Percentiles rank a stretch among this genome's conserved stretches.
phyloP scores from a whole-genome alignment of 1,140 invertebrate species.

The Neoseiulus cucumeris region DNA sequence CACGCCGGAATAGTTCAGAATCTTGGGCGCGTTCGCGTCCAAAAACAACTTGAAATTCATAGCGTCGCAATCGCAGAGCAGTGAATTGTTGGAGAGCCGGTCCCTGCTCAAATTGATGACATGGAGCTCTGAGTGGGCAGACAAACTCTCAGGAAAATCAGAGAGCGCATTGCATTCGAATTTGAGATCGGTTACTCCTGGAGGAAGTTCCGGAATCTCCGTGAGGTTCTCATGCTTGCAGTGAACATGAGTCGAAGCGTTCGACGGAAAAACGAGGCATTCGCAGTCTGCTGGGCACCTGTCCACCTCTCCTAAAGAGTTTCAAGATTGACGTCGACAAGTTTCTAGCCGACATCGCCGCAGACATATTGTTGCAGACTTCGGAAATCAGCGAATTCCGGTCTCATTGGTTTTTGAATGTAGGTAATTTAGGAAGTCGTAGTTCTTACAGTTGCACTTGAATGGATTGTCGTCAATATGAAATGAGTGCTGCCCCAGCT shows the following conservation, averaged over 20 bases:
- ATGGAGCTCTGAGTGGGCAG: no score
- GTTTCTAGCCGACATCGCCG: not conserved
- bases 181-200: no score
- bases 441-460: not conserved
- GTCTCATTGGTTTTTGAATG: not conserved
- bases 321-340: no score
- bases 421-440: not conserved
- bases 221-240: no score
- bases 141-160: no score
- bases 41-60: slow-evolving; percentile 27
- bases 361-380: not conserved
- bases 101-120: no score
- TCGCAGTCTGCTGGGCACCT: no score
- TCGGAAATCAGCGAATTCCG: not conserved
- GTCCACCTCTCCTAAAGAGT: no score
- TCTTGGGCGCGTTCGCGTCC: not conserved
- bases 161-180: no score
- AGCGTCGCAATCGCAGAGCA: slow-evolving; percentile 39
- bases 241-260: no score
- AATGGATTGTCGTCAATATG: not conserved
- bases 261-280: no score
- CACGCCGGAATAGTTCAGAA: slow-evolving; percentile 25
- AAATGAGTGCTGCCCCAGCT: not conserved
- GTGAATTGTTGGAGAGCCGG: slow-evolving; percentile 37
- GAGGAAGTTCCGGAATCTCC: no score